phyloP scores from a whole-genome alignment of 2,797 vertebrate species.

The Pseudocheirus occidentalis region DNA sequence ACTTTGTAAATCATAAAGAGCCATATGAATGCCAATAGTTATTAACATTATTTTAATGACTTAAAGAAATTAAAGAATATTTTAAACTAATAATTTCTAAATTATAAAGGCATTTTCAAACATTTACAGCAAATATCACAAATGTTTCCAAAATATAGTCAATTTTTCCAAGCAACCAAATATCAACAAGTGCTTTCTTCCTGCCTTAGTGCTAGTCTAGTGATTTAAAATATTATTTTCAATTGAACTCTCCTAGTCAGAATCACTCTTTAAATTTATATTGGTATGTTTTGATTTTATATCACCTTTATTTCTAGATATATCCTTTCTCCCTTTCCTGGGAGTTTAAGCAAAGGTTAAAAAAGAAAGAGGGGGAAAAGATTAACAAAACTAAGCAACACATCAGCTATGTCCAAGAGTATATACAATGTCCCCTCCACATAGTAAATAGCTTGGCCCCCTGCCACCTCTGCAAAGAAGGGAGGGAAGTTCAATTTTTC shows the following conservation, averaged over 20 bases:
- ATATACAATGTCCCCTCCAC: background rate
- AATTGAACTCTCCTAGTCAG: slow-evolving; percentile 65
- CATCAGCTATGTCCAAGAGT: background rate
- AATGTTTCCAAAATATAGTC: slow-evolving; percentile 35
- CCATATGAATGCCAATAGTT: background rate
- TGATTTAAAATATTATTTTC: background rate
- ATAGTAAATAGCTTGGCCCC: no score
- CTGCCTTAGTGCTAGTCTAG: slow-evolving; percentile 57
- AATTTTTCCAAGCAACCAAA: slow-evolving; percentile 41
- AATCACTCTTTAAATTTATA: background rate
- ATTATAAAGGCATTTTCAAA: slow-evolving; percentile 17
- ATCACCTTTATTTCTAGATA: background rate
- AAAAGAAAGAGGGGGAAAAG: background rate
- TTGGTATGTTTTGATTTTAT: background rate
- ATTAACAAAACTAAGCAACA: background rate
- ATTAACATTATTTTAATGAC: background rate
- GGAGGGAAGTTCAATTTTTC: background rate
- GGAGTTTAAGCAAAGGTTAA: background rate
- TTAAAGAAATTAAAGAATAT: background rate
- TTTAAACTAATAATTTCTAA: background rate
- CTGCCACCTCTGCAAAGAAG: background rate
- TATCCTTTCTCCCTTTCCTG: background rate
- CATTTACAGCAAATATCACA: slow-evolving; percentile 38
- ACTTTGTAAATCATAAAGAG: background rate
- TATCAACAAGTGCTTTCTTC: slow-evolving; percentile 56